Evolutionary conservation across 2,797 vertebrate species (phyloP), one percentile per base, ranked within the genome.

Genomic region (Pangasius macronema): DNA sequence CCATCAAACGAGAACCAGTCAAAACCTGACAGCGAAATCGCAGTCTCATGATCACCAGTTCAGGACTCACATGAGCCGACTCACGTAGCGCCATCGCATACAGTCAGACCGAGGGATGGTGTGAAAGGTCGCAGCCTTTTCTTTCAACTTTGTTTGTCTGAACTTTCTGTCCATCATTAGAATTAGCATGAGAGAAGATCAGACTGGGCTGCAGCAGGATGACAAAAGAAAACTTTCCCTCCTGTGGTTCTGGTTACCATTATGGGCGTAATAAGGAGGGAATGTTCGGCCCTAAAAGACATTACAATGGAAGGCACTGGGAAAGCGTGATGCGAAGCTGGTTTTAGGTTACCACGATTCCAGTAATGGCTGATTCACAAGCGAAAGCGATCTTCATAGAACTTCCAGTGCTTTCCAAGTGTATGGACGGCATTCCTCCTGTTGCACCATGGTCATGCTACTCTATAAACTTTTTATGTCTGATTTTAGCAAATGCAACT

Each of bases 301-400:
- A 24, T 83, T 85, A 73, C 33, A 33, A 55, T 42, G 53, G 53
- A 63, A 72, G 30, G 59, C 67, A 76, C 53, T 55, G 49, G 57
- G 51, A 22, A 82, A 63, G 55, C 10, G 39, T 59, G 81, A 88
- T 84, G 24, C 33, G 53, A 63, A 87, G 33, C 65, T 77, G 36
- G 72, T 85, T 68, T 86, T 65, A 49, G 5, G 65, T 83, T 86
- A 85, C 79, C 80, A 61, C 7, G 2, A 1, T 89, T 91, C 88
- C 90, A 87, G 85, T 87, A 90, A 91, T 82, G 36, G 46, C 61
- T 87, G 87, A 91, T 57, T 77, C 59, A 82, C 22, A 20, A 51
- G 49, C 27, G 49, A 57, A 82, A 79, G 49, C 88, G 61, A 82
- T 70, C 73, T n/a, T 65, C 82, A 70, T 11, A 88, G 57, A 83